Evolutionary conservation across 2,888 invertebrate genomes (phyloP), one percentile per base, ranked within the genome.

Genomic region (Drosophila paranaensis): DNA sequence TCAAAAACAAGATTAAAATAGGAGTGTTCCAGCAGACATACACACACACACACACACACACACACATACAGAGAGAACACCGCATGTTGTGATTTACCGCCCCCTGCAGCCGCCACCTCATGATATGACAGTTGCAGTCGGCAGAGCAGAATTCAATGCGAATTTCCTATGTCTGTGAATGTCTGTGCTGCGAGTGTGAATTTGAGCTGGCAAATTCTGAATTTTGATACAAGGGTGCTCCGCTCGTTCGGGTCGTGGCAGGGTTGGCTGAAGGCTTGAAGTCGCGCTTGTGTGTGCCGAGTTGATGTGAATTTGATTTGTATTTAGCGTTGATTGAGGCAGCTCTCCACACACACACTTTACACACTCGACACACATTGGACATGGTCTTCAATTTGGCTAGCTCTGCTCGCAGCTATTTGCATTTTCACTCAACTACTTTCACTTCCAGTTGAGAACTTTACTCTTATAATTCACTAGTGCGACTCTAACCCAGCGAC

Each of bases 1-100:
- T 87, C 90, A 87, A 90, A 87, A 87, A 90, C 89, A 77, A 87
- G 87, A 87, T 87, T 87, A 87, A 87, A 87, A 90, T 90, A 90
- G 90, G 79, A 90, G 86, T 88, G 77, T 74, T 71, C 71, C 65
- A 65, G 53, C 66, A 68, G 45, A 74, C 55, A 65, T 43, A 63
- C 56, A 45, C 37, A 39, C 25, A 35, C 40, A 43, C 16, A 48
- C 83, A 74, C 55, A 65, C 46, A 63, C 56, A 45, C 37, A 39
- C 25, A 35, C 40, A 43, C 16, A n/a, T n/a, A n/a, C n/a, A n/a
- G 16, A 2, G 42, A 16, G 11, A 42, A 43, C 83, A 68, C 73
- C 77, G 82, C 90, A 74, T 85, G 90, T 83, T 86, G 83, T 87
- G 90, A 83, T 81, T 88, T 82, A 74, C 78, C 64, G 70, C 56